phyloP scores from a whole-genome alignment of 2,113 vertebrate genomes.

The Gadus macrocephalus region DNA sequence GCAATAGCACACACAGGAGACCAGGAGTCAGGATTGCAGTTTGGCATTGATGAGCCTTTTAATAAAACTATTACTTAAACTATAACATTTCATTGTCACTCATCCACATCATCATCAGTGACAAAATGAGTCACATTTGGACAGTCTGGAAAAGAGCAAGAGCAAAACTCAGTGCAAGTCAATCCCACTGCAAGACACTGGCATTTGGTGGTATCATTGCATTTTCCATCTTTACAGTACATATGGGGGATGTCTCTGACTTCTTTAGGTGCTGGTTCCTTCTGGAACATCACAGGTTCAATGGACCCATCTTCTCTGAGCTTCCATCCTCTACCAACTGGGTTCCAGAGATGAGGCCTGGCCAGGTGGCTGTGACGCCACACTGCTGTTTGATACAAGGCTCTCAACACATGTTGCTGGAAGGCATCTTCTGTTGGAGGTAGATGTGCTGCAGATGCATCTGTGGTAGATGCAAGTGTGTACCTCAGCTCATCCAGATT shows the following conservation, averaged over 20 bases:
- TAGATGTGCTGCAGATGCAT: conserved; percentile 7
- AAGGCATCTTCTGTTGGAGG: conserved; percentile 8
- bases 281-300: too few relatives aligned
- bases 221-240: too few relatives aligned
- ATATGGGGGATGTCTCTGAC: too few relatives aligned
- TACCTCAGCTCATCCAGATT: conserved; percentile 23
- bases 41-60: too few relatives aligned
- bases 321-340: too few relatives aligned
- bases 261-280: too few relatives aligned
- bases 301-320: too few relatives aligned
- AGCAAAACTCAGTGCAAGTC: conserved; percentile 24
- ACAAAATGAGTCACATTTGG: not conserved
- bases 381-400: conserved; percentile 17
- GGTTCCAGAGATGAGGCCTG: conserved; percentile 13
- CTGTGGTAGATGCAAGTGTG: conserved; percentile 10
- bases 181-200: conserved; percentile 15
- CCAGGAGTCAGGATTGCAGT: too few relatives aligned
- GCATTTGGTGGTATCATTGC: conserved; percentile 18
- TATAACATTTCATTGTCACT: too few relatives aligned
- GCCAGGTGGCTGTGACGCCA: conserved; percentile 14
- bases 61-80: too few relatives aligned
- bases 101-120: conserved; percentile 20
- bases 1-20: too few relatives aligned
- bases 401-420: conserved; percentile 19
- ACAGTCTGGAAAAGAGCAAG: not conserved